A percentile compares a stretch with the other conserved stretches of the same genome.
phyloP scores from a whole-genome alignment of 2,113 vertebrate genomes.

The Nematolebias whitei region DNA sequence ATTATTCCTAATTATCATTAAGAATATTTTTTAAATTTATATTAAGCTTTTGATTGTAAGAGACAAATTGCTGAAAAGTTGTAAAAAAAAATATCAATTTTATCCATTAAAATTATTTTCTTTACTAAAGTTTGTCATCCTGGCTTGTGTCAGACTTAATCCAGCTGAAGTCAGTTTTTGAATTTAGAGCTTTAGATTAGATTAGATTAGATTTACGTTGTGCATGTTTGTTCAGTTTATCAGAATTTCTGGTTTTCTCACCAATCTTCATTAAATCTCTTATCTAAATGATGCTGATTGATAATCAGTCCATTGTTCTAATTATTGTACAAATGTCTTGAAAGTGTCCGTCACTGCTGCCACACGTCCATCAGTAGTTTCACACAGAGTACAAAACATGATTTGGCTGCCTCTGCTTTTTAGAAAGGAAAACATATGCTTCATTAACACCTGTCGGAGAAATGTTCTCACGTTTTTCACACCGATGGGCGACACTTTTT shows the following conservation, averaged over 20 bases:
- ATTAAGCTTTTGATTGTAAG: no score
- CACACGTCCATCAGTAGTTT: constrained; percentile 51
- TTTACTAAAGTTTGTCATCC: neutral
- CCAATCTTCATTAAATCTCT: neutral
- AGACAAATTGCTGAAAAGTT: no score
- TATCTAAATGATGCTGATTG: constrained; percentile 39
- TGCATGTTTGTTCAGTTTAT: neutral
- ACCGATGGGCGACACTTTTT: constrained; percentile 45
- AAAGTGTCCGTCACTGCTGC: constrained; percentile 56
- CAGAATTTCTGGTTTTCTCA: constrained; percentile 15
- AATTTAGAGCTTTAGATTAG: neutral
- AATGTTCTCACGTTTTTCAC: constrained; percentile 45
- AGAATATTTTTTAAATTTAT: no score
- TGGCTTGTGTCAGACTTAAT: neutral
- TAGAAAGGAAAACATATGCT: constrained; percentile 72
- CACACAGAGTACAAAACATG: constrained; percentile 41
- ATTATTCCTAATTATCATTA: no score
- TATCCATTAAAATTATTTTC: neutral
- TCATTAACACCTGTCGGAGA: constrained; percentile 79
- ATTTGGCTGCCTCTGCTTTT: constrained; percentile 53
- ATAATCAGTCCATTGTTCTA: constrained; percentile 46
- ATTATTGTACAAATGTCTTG: constrained; percentile 62
- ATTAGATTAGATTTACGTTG: neutral
- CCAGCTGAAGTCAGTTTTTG: no score
- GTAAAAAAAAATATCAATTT: no score